phyloP scores from a whole-genome alignment of 2,797 vertebrate species.

The Coregonus ussuriensis region DNA sequence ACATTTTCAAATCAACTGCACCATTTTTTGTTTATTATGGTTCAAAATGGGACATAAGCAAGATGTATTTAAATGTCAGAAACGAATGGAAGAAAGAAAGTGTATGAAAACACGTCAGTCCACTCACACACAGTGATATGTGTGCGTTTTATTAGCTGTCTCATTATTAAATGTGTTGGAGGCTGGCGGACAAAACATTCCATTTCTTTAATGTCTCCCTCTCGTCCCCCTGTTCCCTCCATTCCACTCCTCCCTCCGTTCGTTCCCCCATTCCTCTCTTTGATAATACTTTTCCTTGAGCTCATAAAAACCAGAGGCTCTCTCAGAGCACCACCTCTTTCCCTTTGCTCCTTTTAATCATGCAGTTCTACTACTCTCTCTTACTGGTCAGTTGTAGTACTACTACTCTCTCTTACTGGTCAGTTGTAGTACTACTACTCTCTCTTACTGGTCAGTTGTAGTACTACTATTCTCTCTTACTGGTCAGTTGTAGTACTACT shows the following conservation, averaged over 20 bases:
- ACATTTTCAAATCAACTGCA: conserved; percentile 66
- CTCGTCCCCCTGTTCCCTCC: conserved; percentile 60
- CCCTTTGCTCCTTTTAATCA: conserved; percentile 11
- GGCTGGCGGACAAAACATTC: conserved; percentile 75
- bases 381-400: neutral
- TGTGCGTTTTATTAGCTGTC: conserved; percentile 75
- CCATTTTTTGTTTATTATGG: conserved; percentile 72
- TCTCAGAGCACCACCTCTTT: conserved; percentile 52
- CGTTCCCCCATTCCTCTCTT: conserved; percentile 56
- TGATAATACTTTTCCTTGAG: conserved; percentile 76
- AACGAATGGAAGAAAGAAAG: conserved; percentile 52
- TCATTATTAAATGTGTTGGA: conserved; percentile 78
- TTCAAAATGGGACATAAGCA: conserved; percentile 63
- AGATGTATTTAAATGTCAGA: conserved; percentile 64
- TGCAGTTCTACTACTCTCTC: too few species aligned
- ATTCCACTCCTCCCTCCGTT: conserved; percentile 50
- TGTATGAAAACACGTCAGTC: conserved; percentile 46
- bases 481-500: neutral
- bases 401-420: neutral
- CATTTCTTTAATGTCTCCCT: conserved; percentile 76
- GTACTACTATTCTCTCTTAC: neutral
- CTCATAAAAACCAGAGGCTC: conserved; percentile 68
- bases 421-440: neutral
- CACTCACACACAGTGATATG: conserved; percentile 20
- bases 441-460: too few species aligned